Base-by-base conservation (phyloP, 2,888 invertebrate genomes). In the Himalopsyche kuldschensis region DNA sequence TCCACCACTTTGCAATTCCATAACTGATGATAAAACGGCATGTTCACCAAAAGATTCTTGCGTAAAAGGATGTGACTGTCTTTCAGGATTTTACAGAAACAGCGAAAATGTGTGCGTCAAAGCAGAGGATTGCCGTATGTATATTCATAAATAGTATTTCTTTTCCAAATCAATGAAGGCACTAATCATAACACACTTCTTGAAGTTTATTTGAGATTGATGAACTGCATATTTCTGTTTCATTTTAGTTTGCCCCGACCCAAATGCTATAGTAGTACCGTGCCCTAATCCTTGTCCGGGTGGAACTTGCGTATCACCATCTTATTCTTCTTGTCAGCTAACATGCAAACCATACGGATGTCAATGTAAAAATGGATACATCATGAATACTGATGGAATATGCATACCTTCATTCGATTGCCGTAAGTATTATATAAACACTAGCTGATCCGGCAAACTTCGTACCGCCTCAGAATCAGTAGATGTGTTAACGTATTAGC, bases 231-330 rank as follows among this genome's bases (percentile, higher is more conserved):
- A 2, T 69, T 30, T 24, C 27, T 69, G 4, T 69, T 69, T 27
- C 3, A 27, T 32, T 80, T 46, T 63, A 80, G 83, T 30, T 20
- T 83, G 83, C 32, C 32, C 24, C 2, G 85, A 85, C 69, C 82
- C 82, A 5, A 85, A 85, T 30, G 80, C 85, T 27, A 76, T 76
- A 27, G 17, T 84, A 24, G 79, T 84, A 17, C 4, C 69, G 4
- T 79, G 81, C 15, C 85, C 85, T 11, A 85, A 84, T 63, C 84
- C 82, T 15, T 85, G 85, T 30, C 48, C 80, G 8, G 69, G 69
- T 27, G 85, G 84, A 6, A 85, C 85, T 24, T 85, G 85, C 46
- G 78, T 75, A 3, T 24, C 63, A 4, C 69, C 69, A 27, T 15
- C 20, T 27, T 69, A 27, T 27, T 69, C 27, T 4, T 15, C 69